Percentiles rank a stretch among this genome's conserved stretches.
These are phyloP conservation scores for Gallinago undulata DNA, from an alignment of 2,113 vertebrate species.

Conservation along the genomic window DNA sequence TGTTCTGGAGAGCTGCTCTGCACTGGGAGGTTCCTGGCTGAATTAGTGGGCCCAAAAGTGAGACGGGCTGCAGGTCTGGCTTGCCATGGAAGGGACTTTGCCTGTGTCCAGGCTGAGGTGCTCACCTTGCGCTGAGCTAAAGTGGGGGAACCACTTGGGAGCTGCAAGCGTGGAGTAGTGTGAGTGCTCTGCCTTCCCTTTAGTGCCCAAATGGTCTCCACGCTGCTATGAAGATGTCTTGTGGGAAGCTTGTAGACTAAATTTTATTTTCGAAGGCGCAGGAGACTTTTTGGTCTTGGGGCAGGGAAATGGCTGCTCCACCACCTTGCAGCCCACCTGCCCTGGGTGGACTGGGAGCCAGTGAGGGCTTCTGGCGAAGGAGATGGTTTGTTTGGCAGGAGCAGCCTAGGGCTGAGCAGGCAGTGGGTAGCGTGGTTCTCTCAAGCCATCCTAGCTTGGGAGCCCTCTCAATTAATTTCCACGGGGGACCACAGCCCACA, in stretches of 20 bases:
- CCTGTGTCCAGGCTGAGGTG: not conserved
- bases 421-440: not conserved
- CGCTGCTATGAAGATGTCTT: not conserved
- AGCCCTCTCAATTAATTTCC: not conserved
- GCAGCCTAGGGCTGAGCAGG: accelerated
- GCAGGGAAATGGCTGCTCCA: not conserved
- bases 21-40: not conserved
- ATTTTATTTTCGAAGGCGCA: conserved; percentile 19
- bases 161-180: not conserved
- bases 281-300: not conserved
- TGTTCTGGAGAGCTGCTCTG: not conserved
- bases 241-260: conserved; percentile 19
- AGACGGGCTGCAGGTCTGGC: not conserved
- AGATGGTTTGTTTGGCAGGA: not conserved
- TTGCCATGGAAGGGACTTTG: not conserved
- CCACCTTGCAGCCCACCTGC: not conserved
- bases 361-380: not conserved
- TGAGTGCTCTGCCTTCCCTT: not conserved
- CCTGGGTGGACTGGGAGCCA: not conserved
- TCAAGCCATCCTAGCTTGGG: not conserved
- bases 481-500: not conserved
- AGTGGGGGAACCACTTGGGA: not conserved
- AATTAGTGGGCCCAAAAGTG: not conserved
- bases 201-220: not conserved
- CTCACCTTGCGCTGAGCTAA: not conserved